phyloP scores from a whole-genome alignment of 2,888 invertebrate species.

The Ctena decussata region DNA sequence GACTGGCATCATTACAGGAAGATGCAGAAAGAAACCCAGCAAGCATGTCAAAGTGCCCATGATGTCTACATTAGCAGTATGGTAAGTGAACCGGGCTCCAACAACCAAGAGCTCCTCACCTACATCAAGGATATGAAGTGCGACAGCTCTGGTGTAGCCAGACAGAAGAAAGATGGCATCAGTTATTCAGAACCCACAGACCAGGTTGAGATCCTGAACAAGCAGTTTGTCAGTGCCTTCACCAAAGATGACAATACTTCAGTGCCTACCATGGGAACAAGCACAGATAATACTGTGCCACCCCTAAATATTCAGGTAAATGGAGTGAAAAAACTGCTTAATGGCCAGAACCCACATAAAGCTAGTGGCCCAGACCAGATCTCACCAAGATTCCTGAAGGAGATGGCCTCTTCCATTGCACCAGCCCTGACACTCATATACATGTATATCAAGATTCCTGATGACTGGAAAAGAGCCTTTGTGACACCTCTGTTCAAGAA shows the following conservation, averaged over 20 bases:
- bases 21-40: too few relatives aligned
- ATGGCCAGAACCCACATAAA: background rate
- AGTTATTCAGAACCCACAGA: background rate
- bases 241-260: background rate
- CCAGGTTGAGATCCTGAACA: background rate
- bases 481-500: slow-evolving; percentile 7
- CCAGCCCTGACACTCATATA: background rate
- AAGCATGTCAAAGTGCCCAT: background rate
- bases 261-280: background rate
- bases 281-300: background rate
- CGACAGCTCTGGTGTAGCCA: background rate
- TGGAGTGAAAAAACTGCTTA: background rate
- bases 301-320: background rate
- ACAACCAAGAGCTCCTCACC: background rate
- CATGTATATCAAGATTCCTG: background rate
- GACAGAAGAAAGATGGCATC: background rate
- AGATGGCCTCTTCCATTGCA: background rate
- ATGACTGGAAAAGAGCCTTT: background rate
- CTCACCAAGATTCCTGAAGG: background rate
- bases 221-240: background rate
- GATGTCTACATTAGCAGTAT: background rate
- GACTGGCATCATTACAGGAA: slow-evolving; percentile 3
- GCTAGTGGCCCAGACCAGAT: slow-evolving; percentile 1
- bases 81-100: slow-evolving; percentile 4
- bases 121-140: background rate